phyloP scores from a whole-genome alignment of 2,888 invertebrate genomes.

The Hedychridium roseum region DNA sequence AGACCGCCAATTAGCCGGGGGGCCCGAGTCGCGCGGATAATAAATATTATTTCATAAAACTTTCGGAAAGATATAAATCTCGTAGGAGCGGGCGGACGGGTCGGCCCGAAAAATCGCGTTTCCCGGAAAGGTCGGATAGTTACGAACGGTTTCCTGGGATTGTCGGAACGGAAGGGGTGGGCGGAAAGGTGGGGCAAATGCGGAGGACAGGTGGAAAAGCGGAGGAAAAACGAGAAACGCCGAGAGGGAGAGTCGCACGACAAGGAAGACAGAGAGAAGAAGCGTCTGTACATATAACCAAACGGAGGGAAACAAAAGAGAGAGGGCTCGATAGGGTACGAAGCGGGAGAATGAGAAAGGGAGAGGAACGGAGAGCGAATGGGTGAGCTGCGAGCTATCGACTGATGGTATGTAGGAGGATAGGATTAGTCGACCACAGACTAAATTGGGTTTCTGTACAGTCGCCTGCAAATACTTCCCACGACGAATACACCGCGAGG shows the following conservation, averaged over 20 bases:
- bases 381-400: conserved; percentile 54
- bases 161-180: background rate
- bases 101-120: conserved; percentile 22
- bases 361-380: conserved; percentile 14
- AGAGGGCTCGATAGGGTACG: background rate
- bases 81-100: background rate
- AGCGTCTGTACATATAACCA: background rate
- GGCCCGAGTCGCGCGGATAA: too few relatives aligned
- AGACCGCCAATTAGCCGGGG: too few relatives aligned
- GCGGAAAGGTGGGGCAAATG: background rate
- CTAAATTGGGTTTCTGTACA: conserved; percentile 62
- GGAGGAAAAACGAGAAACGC: background rate
- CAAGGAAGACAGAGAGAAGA: background rate
- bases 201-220: background rate
- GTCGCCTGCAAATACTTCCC: conserved; percentile 56
- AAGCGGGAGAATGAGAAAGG: background rate
- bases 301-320: background rate
- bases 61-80: too few relatives aligned
- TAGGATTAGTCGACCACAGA: conserved; percentile 61
- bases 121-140: conserved; percentile 26
- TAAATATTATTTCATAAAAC: too few relatives aligned
- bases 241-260: background rate
- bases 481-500: conserved; percentile 41
- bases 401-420: conserved; percentile 57
- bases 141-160: conserved; percentile 30